Conservation (phyloP, 2,888 invertebrate genomes). For the Agonum fuliginosum region DNA sequence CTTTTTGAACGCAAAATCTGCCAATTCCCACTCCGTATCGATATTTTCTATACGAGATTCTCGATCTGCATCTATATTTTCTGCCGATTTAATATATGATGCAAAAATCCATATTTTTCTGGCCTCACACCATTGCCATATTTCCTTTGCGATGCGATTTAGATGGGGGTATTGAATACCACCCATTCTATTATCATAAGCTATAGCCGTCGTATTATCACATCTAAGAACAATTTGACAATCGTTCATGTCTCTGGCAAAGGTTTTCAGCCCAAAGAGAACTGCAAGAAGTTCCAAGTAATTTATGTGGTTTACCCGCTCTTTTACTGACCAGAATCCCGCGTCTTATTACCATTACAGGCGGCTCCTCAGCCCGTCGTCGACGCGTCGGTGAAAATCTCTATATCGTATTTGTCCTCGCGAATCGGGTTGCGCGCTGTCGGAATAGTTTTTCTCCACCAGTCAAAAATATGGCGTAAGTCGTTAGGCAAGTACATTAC, state of each 20-base stretch:
- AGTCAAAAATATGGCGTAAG: no score
- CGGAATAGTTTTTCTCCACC: no score
- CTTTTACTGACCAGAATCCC: no score
- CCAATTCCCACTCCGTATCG: background rate
- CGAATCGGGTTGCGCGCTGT: no score
- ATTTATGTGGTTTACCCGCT: no score
- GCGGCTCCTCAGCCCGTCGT: no score
- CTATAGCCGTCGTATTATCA: slow-evolving; percentile 39
- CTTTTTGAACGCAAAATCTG: background rate
- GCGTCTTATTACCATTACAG: no score
- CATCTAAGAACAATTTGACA: slow-evolving; percentile 50
- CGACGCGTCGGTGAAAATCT: no score
- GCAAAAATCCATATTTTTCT: slow-evolving; percentile 39
- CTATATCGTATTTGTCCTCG: no score
- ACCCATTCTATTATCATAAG: slow-evolving; percentile 35
- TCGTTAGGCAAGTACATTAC: no score
- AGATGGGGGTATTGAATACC: slow-evolving; percentile 53
- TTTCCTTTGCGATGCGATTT: slow-evolving; percentile 59
- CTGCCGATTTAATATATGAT: slow-evolving; percentile 42
- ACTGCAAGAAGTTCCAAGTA: background rate
- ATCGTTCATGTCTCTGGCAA: background rate
- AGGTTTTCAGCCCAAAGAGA: background rate
- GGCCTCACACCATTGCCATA: slow-evolving; percentile 59
- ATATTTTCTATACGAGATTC: background rate
- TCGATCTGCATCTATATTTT: slow-evolving; percentile 46